Evolutionary conservation across 2,888 invertebrate species (phyloP).

Genomic region (Ethmia dodecea): DNA sequence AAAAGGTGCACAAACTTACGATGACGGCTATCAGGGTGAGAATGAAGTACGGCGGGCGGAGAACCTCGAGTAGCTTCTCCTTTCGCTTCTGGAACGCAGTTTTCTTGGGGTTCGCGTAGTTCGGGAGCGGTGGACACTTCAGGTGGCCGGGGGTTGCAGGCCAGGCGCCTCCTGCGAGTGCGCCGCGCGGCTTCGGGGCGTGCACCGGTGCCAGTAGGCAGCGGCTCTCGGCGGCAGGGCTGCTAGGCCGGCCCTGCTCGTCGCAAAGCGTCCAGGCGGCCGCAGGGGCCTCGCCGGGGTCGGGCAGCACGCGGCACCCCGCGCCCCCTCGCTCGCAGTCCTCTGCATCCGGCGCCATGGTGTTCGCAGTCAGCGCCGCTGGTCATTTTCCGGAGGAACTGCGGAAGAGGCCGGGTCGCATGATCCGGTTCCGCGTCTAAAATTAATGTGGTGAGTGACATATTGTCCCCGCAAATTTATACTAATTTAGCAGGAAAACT

Average conservation of each 20-base stretch:
- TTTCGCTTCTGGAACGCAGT: constrained; percentile 50
- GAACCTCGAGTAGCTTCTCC: constrained; percentile 44
- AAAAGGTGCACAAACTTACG: too few relatives aligned
- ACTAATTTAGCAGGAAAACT: constrained; percentile 22
- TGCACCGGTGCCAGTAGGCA: constrained; percentile 36
- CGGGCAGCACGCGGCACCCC: constrained; percentile 28
- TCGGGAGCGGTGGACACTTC: constrained; percentile 20
- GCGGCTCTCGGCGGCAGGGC: constrained; percentile 49
- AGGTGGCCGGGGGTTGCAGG: constrained; percentile 25
- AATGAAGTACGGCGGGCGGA: constrained; percentile 61
- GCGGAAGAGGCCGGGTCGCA: constrained; percentile 4
- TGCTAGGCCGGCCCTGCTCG: constrained; percentile 25
- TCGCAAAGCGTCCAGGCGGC: constrained; percentile 58
- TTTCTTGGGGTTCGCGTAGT: constrained; percentile 21
- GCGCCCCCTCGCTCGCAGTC: constrained; percentile 21
- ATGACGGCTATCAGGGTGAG: constrained; percentile 54
- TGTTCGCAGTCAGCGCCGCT: neutral
- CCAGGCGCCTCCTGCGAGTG: constrained; percentile 46
- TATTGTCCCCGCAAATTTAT: constrained; percentile 1
- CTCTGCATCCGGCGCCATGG: neutral
- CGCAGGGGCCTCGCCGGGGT: constrained; percentile 26
- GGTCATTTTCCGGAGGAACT: neutral
- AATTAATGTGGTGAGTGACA: constrained; percentile 14
- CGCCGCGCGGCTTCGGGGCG: constrained; percentile 34
- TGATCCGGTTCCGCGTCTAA: constrained; percentile 19